These are phyloP conservation scores for Hippocampus zosterae DNA, from an alignment of 2,113 vertebrate genomes.

Conservation along the genomic window DNA sequence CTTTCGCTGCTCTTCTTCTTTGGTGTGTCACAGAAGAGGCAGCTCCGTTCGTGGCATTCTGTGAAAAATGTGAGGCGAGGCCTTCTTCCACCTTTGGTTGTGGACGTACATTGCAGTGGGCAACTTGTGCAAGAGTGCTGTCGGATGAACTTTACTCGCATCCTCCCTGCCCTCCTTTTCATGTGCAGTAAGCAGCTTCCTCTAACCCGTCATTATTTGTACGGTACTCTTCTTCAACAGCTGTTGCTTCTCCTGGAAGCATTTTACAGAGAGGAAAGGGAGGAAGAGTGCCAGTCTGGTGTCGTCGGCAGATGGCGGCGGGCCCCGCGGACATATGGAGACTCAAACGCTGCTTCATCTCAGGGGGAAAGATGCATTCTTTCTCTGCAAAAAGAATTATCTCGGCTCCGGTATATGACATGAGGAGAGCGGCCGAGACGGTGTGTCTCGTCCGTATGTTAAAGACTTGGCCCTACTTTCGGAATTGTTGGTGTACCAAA, in stretches of 20 bases:
- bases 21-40: too few species aligned
- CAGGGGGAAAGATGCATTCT: conserved; percentile 15
- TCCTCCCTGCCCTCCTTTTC: conserved; percentile 35
- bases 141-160: conserved; percentile 56
- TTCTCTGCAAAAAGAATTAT: conserved; percentile 19
- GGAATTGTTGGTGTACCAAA: conserved; percentile 45
- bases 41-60: too few species aligned
- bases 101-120: conserved; percentile 7
- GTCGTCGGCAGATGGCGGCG: conserved; percentile 62
- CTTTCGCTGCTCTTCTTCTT: too few species aligned
- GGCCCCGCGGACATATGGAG: conserved; percentile 57
- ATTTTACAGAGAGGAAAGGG: conserved; percentile 44
- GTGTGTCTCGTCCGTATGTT: conserved; percentile 43
- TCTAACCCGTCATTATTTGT: conserved; percentile 41
- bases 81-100: too few species aligned
- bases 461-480: conserved; percentile 51
- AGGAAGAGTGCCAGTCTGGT: conserved; percentile 50
- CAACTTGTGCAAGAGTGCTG: conserved; percentile 38
- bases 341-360: conserved; percentile 36
- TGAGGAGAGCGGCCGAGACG: conserved; percentile 32
- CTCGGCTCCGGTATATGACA: conserved; percentile 19
- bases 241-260: conserved; percentile 59
- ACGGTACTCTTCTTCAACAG: conserved; percentile 51
- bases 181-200: conserved; percentile 15
- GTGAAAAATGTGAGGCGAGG: too few species aligned